phyloP scores from a whole-genome alignment of 2,888 invertebrate genomes.

The Gymnosoma rotundatum region DNA sequence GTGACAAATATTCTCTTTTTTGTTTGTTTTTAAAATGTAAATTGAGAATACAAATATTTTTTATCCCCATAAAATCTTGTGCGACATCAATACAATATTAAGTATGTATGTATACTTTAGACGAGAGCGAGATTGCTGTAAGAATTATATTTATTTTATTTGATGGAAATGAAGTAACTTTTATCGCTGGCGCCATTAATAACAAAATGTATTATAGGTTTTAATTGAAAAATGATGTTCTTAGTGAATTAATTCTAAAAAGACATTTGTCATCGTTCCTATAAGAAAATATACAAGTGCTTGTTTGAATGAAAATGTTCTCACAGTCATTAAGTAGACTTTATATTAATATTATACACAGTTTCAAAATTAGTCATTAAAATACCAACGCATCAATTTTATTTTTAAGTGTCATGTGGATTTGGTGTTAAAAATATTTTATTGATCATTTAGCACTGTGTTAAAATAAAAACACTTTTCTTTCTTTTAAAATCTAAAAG shows the following conservation, averaged over 20 bases:
- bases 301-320: background rate
- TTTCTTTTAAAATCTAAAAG: too few species aligned
- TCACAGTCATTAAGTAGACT: background rate
- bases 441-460: constrained; percentile 32
- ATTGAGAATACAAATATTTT: background rate
- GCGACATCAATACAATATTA: background rate
- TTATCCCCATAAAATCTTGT: background rate
- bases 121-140: background rate
- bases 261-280: background rate
- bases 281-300: background rate
- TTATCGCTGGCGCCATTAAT: background rate
- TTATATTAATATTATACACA: background rate
- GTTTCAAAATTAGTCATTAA: constrained; percentile 29
- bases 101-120: background rate
- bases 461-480: constrained; percentile 28
- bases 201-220: background rate
- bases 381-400: constrained; percentile 15
- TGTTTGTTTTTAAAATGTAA: too few species aligned
- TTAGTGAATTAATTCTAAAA: background rate
- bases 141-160: background rate
- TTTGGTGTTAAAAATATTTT: background rate
- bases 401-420: constrained; percentile 25
- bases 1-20: too few species aligned
- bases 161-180: background rate
- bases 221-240: constrained; percentile 16